Conservation (phyloP, 2,113 vertebrate species). For the Bambusicola thoracicus region DNA sequence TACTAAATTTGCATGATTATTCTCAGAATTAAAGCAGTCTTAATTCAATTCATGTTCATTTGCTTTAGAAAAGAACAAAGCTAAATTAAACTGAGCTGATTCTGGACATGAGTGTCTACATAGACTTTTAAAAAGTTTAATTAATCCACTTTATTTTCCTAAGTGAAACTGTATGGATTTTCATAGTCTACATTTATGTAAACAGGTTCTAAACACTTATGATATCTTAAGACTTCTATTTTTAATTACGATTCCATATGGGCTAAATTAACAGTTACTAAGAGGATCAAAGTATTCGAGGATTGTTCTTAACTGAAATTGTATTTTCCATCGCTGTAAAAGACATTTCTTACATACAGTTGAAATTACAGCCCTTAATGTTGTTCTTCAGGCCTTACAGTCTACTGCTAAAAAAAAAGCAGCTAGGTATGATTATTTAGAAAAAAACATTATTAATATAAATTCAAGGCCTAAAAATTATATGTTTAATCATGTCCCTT, state of each 20-base stretch:
- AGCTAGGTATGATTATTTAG: background rate
- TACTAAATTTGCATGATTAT: constrained; percentile 19
- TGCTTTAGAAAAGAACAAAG: constrained; percentile 44
- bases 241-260: constrained; percentile 58
- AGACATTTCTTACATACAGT: background rate
- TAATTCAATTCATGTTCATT: constrained; percentile 57
- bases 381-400: background rate
- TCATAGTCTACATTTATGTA: constrained; percentile 38
- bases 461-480: constrained; percentile 1
- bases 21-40: constrained; percentile 45
- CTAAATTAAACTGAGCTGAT: constrained; percentile 46
- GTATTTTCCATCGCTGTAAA: background rate
- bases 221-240: constrained; percentile 61
- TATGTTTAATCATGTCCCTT: background rate
- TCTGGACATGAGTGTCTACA: background rate
- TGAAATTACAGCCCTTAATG: background rate
- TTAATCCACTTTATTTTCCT: constrained; percentile 31
- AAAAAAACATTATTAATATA: background rate
- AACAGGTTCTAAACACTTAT: constrained; percentile 42
- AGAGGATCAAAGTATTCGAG: constrained; percentile 51
- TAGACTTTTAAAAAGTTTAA: constrained; percentile 36
- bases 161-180: constrained; percentile 34
- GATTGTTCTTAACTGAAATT: background rate
- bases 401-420: background rate
- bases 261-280: constrained; percentile 51